Evolutionary conservation across 1,140 invertebrate species (phyloP).

Genomic region (Calephelis nemesis): DNA sequence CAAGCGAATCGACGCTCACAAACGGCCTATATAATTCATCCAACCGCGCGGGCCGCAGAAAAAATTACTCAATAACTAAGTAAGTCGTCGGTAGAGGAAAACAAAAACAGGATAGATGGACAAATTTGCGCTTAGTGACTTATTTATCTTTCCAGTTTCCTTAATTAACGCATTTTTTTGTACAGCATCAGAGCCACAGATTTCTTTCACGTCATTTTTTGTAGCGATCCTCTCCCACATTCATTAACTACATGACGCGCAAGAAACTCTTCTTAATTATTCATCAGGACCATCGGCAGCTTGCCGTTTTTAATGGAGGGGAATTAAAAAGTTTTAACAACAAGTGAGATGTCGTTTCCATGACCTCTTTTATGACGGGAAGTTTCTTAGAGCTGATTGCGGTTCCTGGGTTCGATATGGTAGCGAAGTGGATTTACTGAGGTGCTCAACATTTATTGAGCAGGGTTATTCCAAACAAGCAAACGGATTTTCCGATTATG

Average conservation of each 20-base stretch:
- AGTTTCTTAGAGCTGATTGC: constrained; percentile 25
- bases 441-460: no score
- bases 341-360: constrained; percentile 56
- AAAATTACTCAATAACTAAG: constrained; percentile 62
- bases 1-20: constrained; percentile 50
- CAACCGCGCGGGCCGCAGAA: constrained; percentile 38
- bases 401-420: no score
- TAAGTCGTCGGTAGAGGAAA: constrained; percentile 40
- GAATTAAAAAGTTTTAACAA: constrained; percentile 69
- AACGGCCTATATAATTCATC: constrained; percentile 60
- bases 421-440: no score
- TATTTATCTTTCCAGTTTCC: constrained; percentile 58
- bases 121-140: constrained; percentile 65
- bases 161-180: constrained; percentile 63
- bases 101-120: constrained; percentile 63
- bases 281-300: constrained; percentile 66
- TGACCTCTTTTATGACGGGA: constrained; percentile 63
- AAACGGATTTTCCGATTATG: no score
- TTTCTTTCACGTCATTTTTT: constrained; percentile 41
- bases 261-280: constrained; percentile 73
- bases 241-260: constrained; percentile 73
- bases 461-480: no score
- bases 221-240: constrained; percentile 54
- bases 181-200: constrained; percentile 43
- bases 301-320: constrained; percentile 60